Conservation (phyloP, 2,888 invertebrate species). For the Lacanobia oleracea region DNA sequence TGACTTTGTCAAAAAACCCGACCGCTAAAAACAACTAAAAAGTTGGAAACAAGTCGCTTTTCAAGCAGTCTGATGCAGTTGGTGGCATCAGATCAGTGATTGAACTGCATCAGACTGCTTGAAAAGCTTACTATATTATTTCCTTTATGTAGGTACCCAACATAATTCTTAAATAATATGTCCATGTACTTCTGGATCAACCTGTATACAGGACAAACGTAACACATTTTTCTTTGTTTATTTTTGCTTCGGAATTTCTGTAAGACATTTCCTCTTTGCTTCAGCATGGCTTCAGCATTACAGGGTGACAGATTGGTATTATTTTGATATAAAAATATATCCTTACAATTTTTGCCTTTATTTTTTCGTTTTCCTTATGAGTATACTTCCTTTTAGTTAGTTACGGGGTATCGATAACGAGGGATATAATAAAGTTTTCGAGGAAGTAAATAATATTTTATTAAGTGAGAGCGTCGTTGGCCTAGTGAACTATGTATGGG, state of each 20-base stretch:
- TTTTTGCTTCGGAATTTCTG: constrained; percentile 32
- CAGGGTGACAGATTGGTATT: constrained; percentile 46
- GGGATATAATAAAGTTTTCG: constrained; percentile 24
- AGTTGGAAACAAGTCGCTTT: no score
- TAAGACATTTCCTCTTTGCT: constrained; percentile 15
- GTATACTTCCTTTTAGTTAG: constrained; percentile 19
- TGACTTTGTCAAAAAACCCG: no score
- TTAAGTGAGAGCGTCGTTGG: neutral
- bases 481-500: neutral
- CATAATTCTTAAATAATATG: no score
- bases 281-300: constrained; percentile 18
- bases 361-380: constrained; percentile 33
- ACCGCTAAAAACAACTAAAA: no score
- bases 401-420: constrained; percentile 42
- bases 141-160: no score
- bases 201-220: neutral
- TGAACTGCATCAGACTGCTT: no score
- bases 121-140: no score
- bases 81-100: no score
- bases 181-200: no score
- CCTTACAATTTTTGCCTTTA: constrained; percentile 12
- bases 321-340: constrained; percentile 45
- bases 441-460: constrained; percentile 15
- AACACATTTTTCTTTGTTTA: constrained; percentile 3
- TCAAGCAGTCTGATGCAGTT: no score